These are phyloP conservation scores for Pseudopodoces humilis DNA, from an alignment of 2,113 vertebrate species.

Conservation along the genomic window DNA sequence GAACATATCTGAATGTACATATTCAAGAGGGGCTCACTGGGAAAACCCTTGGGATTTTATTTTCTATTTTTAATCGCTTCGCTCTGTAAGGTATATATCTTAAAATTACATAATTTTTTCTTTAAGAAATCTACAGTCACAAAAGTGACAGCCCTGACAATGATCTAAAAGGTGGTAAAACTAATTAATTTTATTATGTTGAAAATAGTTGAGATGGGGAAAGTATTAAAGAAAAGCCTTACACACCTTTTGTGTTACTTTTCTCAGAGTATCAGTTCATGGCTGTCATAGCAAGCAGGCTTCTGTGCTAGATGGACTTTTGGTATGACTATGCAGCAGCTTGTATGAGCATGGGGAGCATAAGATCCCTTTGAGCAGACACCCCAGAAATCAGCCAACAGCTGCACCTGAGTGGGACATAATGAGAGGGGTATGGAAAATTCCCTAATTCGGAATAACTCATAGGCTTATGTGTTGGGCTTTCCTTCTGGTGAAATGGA, in stretches of 20 bases:
- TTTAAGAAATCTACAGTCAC: neutral
- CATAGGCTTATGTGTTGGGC: fast-evolving
- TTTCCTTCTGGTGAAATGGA: neutral
- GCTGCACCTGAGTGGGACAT: neutral
- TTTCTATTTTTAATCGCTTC: neutral
- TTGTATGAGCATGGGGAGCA: neutral
- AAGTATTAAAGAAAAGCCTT: neutral
- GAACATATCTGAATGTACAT: neutral
- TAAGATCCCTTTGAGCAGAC: neutral
- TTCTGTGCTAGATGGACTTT: neutral
- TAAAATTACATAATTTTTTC: neutral
- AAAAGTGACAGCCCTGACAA: neutral
- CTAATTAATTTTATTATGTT: neutral
- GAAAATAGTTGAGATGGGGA: neutral
- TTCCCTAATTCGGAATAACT: neutral
- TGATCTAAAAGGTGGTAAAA: neutral
- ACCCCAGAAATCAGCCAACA: neutral
- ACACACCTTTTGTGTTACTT: neutral
- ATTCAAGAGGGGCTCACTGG: neutral
- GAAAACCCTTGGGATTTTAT: neutral
- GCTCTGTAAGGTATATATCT: neutral
- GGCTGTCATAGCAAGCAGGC: neutral
- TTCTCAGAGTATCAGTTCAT: neutral
- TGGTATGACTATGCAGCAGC: neutral
- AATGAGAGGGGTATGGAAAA: neutral